Conservation (phyloP, 2,797 vertebrate genomes). For the Acanthiza pusilla region DNA sequence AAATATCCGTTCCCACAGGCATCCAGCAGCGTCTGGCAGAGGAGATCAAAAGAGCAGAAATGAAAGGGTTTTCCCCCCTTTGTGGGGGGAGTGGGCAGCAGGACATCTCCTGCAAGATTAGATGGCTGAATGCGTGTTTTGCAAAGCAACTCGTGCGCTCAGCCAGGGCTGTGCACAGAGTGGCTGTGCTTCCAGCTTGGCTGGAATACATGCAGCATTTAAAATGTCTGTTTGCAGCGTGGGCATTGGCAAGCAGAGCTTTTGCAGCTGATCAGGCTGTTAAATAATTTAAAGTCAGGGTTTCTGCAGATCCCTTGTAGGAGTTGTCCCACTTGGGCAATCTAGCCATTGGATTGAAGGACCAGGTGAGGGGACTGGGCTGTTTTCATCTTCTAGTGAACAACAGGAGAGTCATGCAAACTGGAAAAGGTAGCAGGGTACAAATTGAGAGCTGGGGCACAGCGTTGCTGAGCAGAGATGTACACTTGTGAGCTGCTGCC, state of each 20-base stretch:
- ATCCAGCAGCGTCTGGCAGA: neutral
- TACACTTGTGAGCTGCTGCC: neutral
- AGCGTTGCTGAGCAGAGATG: neutral
- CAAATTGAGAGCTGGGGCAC: neutral
- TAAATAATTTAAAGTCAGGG: neutral
- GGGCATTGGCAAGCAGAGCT: neutral
- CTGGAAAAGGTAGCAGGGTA: neutral
- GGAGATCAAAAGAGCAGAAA: conserved; percentile 22
- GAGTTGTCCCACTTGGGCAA: neutral
- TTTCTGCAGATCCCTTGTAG: neutral
- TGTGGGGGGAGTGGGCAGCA: neutral
- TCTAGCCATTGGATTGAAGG: neutral
- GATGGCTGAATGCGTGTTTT: neutral
- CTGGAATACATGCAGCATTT: neutral
- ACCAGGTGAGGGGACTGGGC: rapidly evolving
- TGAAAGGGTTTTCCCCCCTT: neutral
- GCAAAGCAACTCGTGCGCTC: rapidly evolving
- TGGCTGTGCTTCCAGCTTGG: rapidly evolving
- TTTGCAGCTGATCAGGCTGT: neutral
- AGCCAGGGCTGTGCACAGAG: rapidly evolving
- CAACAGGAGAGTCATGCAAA: neutral
- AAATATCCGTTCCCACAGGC: conserved; percentile 47
- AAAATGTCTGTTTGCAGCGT: neutral
- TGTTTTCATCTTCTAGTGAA: neutral
- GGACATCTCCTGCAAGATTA: neutral